Evolutionary conservation across 2,888 invertebrate genomes (phyloP), one percentile per base, ranked within the genome.

Genomic region (Ormyrus thymus): DNA sequence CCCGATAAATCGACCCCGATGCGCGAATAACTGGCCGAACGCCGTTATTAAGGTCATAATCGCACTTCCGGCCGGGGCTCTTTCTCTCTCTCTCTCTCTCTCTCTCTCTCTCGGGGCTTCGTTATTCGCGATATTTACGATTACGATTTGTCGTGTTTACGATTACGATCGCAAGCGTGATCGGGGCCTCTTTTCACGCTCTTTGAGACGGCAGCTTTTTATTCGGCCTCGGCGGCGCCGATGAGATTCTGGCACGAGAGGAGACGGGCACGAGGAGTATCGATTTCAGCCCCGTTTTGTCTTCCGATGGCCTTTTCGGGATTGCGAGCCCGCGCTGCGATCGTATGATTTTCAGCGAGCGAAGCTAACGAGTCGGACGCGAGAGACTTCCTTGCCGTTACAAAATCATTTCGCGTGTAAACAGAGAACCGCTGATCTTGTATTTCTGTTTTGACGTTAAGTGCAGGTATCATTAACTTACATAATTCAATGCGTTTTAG

Each of bases 21-120:
- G 56, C 46, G 58, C 58, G 64, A 65, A 70, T 71, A 59, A 70
- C 69, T 51, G 64, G 29, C 13, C 64, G 29, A 51, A 15, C 43
- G 43, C 29, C 58, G 53, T 68, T 65, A 72, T 78, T 78, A 78
- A 74, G 56, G 69, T 69, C 64, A 69, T 69, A 73, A 78, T 73
- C 78, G 68, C 29, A 69, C 58, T 78, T 78, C 69, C 78, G 68
- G 68, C 56, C 53, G 43, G 29, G 29, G 29, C 4, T 29, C 29
- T 4, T 4, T 29, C 29, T 29, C 29, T 29, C 2, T 29, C 29
- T 29, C 29, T 29, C n/a, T n/a, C n/a, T n/a, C n/a, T n/a, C n/a
- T n/a, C n/a, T n/a, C n/a, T n/a, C n/a, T n/a, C 29, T 29, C 29
- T 29, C 29, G 4, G 29, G n/a, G 45, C 70, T 64, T 71, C 71